A percentile compares a stretch with the other conserved stretches of the same genome.
Evolutionary conservation across 2,113 vertebrate species (phyloP).

Genomic region (Puffinus mauretanicus): DNA sequence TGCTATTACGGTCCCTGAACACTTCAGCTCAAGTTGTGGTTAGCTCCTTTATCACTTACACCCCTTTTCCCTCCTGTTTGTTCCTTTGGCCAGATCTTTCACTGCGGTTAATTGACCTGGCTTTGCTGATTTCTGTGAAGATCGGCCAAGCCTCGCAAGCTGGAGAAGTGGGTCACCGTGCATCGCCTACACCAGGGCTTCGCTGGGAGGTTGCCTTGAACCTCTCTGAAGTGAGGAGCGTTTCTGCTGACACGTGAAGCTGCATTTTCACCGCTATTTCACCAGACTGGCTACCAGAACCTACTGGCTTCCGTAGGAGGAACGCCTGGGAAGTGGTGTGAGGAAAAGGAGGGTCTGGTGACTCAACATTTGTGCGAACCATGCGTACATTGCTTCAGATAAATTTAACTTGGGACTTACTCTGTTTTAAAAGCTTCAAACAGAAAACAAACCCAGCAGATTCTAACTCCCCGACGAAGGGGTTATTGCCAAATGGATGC

Average conservation of each 20-base stretch:
- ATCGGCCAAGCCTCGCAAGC: background rate
- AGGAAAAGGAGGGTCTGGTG: background rate
- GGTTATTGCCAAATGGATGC: slow-evolving; percentile 10
- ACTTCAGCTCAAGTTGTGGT: background rate
- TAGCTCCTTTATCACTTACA: slow-evolving; percentile 19
- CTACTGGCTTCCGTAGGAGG: background rate
- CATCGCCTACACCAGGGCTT: background rate
- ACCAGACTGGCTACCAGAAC: background rate
- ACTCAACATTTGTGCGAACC: background rate
- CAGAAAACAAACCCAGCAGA: background rate
- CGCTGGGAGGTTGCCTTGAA: background rate
- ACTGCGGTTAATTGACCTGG: background rate
- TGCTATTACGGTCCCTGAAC: background rate
- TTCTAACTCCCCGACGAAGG: background rate
- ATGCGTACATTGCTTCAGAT: background rate
- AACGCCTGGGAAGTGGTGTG: background rate
- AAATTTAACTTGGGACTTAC: background rate
- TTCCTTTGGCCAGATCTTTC: background rate
- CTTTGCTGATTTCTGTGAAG: slow-evolving; percentile 3
- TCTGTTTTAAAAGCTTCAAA: background rate
- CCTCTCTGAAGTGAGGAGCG: background rate
- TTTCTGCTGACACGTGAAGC: background rate
- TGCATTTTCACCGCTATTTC: background rate
- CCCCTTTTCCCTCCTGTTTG: background rate
- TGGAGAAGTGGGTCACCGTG: background rate